Conservation (phyloP, 1,140 invertebrate species). For the Neodiprion fabricii region DNA sequence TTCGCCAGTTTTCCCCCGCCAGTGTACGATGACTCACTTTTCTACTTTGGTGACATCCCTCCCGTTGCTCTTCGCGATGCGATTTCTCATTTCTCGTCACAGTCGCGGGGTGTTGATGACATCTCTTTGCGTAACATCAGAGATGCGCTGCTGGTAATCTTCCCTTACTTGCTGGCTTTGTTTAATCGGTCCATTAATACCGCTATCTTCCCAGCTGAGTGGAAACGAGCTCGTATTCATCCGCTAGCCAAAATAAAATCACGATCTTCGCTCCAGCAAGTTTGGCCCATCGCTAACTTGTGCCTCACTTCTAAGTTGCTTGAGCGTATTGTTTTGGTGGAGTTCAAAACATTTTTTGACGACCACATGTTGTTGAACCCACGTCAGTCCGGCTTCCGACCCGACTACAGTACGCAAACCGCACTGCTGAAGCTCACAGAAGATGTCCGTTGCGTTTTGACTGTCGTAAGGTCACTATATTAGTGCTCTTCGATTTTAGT, state of each 20-base stretch:
- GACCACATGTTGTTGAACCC: not conserved
- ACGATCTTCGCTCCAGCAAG: not conserved
- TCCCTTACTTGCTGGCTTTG: not conserved
- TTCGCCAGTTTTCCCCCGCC: not conserved
- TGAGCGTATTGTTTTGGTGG: not conserved
- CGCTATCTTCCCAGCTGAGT: not conserved
- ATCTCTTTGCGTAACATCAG: not conserved
- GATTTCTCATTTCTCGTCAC: not conserved
- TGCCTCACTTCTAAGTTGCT: not conserved
- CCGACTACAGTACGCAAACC: slow-evolving; percentile 11
- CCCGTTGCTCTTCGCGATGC: not conserved
- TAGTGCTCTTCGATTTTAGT: not conserved
- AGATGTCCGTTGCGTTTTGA: slow-evolving; percentile 20
- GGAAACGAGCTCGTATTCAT: not conserved
- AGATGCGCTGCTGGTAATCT: not conserved
- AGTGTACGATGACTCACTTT: not conserved
- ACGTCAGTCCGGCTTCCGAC: slow-evolving; percentile 18
- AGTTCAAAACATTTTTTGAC: not conserved
- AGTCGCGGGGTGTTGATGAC: not conserved
- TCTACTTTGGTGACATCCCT: not conserved
- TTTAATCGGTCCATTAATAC: not conserved
- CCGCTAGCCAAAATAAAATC: not conserved
- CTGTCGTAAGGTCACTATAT: slow-evolving; percentile 8
- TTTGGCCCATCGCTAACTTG: not conserved
- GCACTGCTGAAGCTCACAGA: slow-evolving; percentile 21